Evolutionary conservation across 2,888 invertebrate species (phyloP).

Genomic region (Phasia obesa): DNA sequence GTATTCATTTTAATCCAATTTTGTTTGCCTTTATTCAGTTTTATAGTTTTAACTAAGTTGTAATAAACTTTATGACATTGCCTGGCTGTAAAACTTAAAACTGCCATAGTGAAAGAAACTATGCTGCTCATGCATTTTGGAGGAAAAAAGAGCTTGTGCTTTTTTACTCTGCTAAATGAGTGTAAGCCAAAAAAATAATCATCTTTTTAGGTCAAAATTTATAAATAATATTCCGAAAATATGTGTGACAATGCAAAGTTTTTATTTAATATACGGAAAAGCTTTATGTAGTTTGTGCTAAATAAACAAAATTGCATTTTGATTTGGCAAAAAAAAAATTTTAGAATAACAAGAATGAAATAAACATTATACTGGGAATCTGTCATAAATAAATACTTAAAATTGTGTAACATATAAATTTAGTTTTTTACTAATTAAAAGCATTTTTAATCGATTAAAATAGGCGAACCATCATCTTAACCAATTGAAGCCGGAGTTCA

Average conservation of each 20-base stretch:
- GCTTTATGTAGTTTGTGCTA: not conserved
- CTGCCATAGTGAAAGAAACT: not conserved
- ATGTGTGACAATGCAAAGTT: not conserved
- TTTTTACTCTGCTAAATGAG: not conserved
- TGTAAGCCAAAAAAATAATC: not conserved
- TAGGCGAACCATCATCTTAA: no score
- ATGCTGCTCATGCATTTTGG: not conserved
- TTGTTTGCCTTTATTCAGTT: no score
- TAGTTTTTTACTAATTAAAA: no score
- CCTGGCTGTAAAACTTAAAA: constrained; percentile 11
- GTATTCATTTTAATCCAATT: not conserved
- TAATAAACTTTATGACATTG: constrained; percentile 13
- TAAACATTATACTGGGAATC: not conserved
- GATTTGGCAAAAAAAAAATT: not conserved
- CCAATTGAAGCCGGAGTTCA: no score
- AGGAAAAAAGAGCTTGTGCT: not conserved
- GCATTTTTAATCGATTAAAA: no score
- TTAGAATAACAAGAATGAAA: not conserved
- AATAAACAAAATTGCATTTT: constrained; percentile 9
- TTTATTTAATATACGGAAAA: no score
- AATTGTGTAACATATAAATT: no score
- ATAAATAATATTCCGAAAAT: not conserved
- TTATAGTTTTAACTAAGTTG: constrained; percentile 1
- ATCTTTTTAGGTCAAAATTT: constrained; percentile 43
- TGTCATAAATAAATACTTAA: not conserved